Evolutionary conservation across 2,797 vertebrate genomes (phyloP).

Genomic region (Leucoraja ocellata): DNA sequence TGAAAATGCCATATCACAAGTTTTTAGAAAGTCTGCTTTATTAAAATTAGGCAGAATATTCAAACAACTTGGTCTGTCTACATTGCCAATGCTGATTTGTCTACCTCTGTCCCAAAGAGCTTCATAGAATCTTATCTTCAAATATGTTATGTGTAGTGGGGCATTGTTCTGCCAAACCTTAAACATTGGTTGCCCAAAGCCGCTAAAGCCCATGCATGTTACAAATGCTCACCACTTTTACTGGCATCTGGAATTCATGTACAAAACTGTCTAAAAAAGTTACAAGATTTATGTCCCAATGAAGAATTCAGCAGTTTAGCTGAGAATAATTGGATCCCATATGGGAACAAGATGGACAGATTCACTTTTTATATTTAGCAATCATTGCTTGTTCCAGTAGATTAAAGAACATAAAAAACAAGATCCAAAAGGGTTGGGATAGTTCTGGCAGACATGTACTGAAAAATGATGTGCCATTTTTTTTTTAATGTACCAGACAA

Average conservation of each 20-base stretch:
- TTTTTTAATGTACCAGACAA: background rate
- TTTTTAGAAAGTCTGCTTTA: background rate
- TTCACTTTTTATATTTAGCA: constrained; percentile 62
- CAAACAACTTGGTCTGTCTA: background rate
- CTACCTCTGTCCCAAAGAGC: background rate
- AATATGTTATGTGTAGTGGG: constrained; percentile 15
- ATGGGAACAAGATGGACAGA: constrained; percentile 84
- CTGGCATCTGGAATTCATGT: constrained; percentile 80
- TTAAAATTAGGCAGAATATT: constrained; percentile 22
- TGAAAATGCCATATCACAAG: background rate
- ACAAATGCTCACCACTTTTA: constrained; percentile 58
- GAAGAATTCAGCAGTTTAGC: constrained; percentile 83
- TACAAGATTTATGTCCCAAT: constrained; percentile 79
- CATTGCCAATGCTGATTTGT: constrained; percentile 22
- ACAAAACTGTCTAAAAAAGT: constrained; percentile 58
- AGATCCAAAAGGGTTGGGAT: background rate
- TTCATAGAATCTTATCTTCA: constrained; percentile 22
- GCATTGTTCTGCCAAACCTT: background rate
- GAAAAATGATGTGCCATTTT: background rate
- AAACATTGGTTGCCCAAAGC: constrained; percentile 46
- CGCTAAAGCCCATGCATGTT: constrained; percentile 57
- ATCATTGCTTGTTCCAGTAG: background rate
- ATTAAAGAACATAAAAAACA: constrained; percentile 7
- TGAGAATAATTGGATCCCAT: constrained; percentile 81
- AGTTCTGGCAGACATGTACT: background rate